Percentiles rank a stretch among this genome's conserved stretches.
Conservation (phyloP, 2,113 vertebrate species). For the Sorex araneus region DNA sequence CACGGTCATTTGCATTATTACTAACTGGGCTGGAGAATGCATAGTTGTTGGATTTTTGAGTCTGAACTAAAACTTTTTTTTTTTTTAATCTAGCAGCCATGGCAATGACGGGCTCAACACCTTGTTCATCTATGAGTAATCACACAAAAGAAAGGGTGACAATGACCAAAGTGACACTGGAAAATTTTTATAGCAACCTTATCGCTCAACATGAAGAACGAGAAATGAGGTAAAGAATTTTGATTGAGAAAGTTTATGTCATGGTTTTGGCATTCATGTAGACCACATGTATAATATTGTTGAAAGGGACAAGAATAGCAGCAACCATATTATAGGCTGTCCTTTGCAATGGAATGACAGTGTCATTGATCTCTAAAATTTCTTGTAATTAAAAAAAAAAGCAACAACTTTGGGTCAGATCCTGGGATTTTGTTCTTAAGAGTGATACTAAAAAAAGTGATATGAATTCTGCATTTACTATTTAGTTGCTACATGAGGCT, state of each 20-base stretch:
- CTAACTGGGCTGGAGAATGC: not conserved
- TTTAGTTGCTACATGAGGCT: not conserved
- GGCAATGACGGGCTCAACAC: slow-evolving; percentile 98
- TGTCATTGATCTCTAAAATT: slow-evolving; percentile 3
- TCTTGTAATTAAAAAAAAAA: not conserved
- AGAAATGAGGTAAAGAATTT: slow-evolving; percentile 95
- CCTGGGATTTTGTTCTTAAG: too few species aligned
- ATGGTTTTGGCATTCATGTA: not conserved
- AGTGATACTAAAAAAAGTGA: not conserved
- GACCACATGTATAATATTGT: not conserved
- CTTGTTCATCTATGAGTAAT: slow-evolving; percentile 98
- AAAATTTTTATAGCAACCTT: slow-evolving; percentile 99
- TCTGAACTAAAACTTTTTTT: slow-evolving; percentile 18
- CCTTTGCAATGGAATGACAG: not conserved
- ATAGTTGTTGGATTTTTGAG: not conserved
- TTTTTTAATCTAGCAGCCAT: slow-evolving; percentile 89
- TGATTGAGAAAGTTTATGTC: slow-evolving; percentile 40
- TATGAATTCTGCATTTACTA: not conserved
- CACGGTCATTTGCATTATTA: not conserved
- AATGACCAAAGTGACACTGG: slow-evolving; percentile 98
- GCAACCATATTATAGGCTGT: not conserved
- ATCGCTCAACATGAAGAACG: slow-evolving; percentile 98
- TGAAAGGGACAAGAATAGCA: slow-evolving; percentile 27
- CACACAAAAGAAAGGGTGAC: slow-evolving; percentile 99
- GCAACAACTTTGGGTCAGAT: not conserved